Base-by-base conservation (phyloP, 2,797 vertebrate species). In the Danio albolineatus region DNA sequence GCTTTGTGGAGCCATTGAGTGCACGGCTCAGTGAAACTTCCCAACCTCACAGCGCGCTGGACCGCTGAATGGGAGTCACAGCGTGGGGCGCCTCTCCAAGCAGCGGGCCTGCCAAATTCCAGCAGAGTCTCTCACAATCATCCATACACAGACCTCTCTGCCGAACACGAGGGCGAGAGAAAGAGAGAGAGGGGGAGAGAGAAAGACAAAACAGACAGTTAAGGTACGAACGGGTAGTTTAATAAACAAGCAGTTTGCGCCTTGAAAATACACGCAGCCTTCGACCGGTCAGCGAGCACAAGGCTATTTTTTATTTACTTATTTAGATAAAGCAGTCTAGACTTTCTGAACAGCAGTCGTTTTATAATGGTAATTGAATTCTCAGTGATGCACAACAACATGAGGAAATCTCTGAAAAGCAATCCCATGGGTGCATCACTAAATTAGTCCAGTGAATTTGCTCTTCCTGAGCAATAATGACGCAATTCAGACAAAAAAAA, bases 1-100 rank as follows among this genome's bases (percentile, higher is more conserved):
- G 95, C 95, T 96, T 96, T 96, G 95, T 95, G 94, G 92, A 92
- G 95, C 94, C 93, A 94, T 95, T 95, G 94, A 96, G 94, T 90
- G 93, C 94, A 93, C 91, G 95, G 94, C 93, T 94, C 94, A 95
- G 93, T 93, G 94, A 94, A 95, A 95, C 94, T 95, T 95, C 90
- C 93, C 94, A 95, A 93, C 94, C 94, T 92, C 92, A 93, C 92
- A 92, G 91, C 93, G 88, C 88, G 91, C 93, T 84, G 92, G 92
- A 93, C 90, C 76, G 85, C 91, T 96, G 95, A 96, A 96, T 95
- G 89, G 94, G 88, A 94, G 93, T 94, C 95, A 72, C 77, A 95
- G 95, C 95, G 94, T 95, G 95, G 93, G 95, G 94, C 92, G 91
- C 91, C 94, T 90, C 92, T 93, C 94, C 94, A 93, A 94, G 92